These are phyloP conservation scores for Mesembrinibis cayennensis DNA, from an alignment of 2,113 vertebrate genomes.

Conservation along the genomic window DNA sequence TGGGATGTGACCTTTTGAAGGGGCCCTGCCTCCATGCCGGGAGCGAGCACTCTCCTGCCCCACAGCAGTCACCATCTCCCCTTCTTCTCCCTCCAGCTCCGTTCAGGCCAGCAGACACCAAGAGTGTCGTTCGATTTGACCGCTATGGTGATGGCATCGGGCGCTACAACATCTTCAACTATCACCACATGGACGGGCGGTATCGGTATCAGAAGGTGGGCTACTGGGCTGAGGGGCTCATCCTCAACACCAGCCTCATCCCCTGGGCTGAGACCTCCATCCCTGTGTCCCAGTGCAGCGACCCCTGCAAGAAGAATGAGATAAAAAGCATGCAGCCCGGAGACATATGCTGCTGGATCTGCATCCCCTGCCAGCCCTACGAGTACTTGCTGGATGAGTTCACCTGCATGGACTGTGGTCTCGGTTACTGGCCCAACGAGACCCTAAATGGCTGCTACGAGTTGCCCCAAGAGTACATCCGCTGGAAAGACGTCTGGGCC, in stretches of 20 bases:
- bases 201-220: constrained; percentile 92
- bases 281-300: constrained; percentile 94
- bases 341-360: constrained; percentile 99
- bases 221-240: constrained; percentile 93
- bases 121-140: constrained; percentile 88
- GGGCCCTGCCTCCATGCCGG: neutral
- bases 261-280: constrained; percentile 80
- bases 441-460: constrained; percentile 92
- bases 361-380: constrained; percentile 93
- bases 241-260: constrained; percentile 85
- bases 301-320: constrained; percentile 95
- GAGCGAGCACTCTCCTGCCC: neutral
- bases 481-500: constrained; percentile 95
- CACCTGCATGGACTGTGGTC: constrained; percentile 91
- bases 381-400: constrained; percentile 93
- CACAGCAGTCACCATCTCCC: neutral
- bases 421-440: constrained; percentile 90
- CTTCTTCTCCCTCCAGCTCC: constrained; percentile 79
- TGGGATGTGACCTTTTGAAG: neutral
- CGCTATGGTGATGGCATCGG: constrained; percentile 90
- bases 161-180: constrained; percentile 98
- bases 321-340: constrained; percentile 97
- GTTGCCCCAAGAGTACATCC: constrained; percentile 95
- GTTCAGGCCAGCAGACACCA: constrained; percentile 87
- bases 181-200: constrained; percentile 80